A percentile compares a stretch with the other conserved stretches of the same genome.
Evolutionary conservation across 2,113 vertebrate genomes (phyloP).

Genomic region (Atrichornis clamosus): DNA sequence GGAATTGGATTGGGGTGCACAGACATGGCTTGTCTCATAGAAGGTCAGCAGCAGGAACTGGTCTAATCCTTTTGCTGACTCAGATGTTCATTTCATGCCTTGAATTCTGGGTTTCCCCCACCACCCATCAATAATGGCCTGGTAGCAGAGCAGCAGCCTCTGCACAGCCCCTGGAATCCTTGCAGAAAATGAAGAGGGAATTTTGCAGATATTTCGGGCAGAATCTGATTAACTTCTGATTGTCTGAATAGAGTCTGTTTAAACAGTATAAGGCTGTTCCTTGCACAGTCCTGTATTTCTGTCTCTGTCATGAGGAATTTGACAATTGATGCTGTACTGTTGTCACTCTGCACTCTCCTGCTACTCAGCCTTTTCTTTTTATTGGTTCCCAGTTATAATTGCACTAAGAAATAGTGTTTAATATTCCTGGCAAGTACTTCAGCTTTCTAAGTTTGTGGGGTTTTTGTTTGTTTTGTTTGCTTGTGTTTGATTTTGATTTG

Average conservation of each 20-base stretch:
- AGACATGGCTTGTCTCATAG: background rate
- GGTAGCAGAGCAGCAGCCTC: background rate
- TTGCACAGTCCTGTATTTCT: background rate
- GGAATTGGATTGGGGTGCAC: background rate
- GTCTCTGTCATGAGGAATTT: background rate
- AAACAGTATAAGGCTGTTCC: background rate
- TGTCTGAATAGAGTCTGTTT: background rate
- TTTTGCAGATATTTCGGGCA: background rate
- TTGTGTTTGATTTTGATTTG: background rate
- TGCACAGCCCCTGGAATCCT: background rate
- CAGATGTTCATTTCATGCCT: background rate
- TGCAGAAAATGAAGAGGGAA: background rate
- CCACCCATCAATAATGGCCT: background rate
- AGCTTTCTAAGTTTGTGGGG: background rate
- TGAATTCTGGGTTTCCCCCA: background rate
- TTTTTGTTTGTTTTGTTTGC: background rate
- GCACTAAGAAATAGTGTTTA: background rate
- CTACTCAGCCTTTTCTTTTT: background rate
- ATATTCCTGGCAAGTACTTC: background rate
- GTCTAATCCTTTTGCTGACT: background rate
- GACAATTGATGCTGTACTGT: background rate
- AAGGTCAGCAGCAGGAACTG: background rate
- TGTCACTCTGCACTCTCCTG: background rate
- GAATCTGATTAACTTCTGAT: background rate
- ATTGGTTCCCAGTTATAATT: background rate